These are phyloP conservation scores for Chydorus sphaericus DNA, from an alignment of 2,888 invertebrate genomes.

Conservation along the genomic window DNA sequence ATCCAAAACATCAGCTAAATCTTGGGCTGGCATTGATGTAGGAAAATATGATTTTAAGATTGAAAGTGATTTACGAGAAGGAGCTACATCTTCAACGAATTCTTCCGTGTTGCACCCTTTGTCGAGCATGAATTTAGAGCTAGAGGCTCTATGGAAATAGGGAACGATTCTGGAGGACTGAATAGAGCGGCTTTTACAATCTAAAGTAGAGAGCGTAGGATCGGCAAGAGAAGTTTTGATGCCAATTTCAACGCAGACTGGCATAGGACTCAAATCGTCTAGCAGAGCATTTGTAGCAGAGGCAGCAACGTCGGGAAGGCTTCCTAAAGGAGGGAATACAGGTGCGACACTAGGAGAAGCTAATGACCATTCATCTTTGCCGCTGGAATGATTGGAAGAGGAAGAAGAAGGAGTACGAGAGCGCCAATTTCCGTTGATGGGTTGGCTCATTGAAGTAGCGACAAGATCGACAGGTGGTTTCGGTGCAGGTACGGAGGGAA, in stretches of 20 bases:
- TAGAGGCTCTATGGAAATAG: background rate
- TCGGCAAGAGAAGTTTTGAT: background rate
- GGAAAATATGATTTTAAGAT: constrained; percentile 51
- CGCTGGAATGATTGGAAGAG: no score
- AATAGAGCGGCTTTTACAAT: background rate
- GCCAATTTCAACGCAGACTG: background rate
- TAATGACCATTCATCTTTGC: no score
- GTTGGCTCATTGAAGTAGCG: no score
- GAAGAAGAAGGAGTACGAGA: no score
- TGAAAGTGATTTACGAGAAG: constrained; percentile 24
- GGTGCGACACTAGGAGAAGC: no score
- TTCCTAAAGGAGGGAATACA: no score
- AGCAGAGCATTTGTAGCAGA: no score
- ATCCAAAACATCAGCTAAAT: constrained; percentile 54
- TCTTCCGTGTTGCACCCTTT: constrained; percentile 41
- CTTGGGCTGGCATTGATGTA: constrained; percentile 39
- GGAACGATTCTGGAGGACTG: background rate
- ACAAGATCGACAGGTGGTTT: no score
- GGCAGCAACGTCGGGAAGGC: no score
- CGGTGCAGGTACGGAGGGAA: no score
- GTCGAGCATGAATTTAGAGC: constrained; percentile 32
- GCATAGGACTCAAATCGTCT: no score
- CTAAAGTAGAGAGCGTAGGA: background rate
- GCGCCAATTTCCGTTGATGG: no score
- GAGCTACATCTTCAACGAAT: constrained; percentile 23